A percentile compares a stretch with the other conserved stretches of the same genome.
phyloP scores from a whole-genome alignment of 2,797 vertebrate genomes.

The Thunnus albacares region DNA sequence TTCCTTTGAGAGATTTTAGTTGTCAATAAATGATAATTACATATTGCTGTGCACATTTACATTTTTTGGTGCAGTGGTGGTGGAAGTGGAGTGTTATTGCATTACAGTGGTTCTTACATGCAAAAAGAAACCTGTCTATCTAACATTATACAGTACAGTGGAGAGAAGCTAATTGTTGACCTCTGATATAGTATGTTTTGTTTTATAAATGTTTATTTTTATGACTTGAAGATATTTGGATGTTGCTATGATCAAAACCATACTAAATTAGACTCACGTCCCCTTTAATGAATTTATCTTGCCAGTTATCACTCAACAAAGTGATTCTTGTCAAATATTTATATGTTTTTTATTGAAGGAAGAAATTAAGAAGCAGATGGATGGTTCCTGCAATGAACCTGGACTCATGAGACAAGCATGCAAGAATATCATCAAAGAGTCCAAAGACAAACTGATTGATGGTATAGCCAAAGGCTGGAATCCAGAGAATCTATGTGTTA shows the following conservation, averaged over 20 bases:
- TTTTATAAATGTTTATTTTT: neutral
- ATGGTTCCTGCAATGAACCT: fast-evolving
- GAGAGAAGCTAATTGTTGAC: too few species aligned
- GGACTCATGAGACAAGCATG: fast-evolving
- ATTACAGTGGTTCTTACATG: neutral
- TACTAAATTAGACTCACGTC: neutral
- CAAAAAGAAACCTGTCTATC: too few species aligned
- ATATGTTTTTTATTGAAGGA: neutral
- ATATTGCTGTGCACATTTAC: too few species aligned
- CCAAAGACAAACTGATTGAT: neutral
- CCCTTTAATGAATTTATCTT: neutral
- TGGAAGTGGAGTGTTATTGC: too few species aligned
- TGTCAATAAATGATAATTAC: too few species aligned
- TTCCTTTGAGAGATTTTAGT: too few species aligned
- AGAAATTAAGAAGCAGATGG: neutral
- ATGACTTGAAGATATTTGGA: neutral
- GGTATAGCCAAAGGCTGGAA: fast-evolving
- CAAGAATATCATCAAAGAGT: fast-evolving
- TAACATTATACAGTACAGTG: neutral
- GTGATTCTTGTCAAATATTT: neutral
- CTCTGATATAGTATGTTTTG: too few species aligned
- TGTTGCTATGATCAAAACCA: neutral
- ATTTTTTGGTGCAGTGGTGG: too few species aligned
- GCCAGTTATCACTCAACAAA: too few species aligned
- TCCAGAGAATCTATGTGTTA: too few species aligned